phyloP scores from a whole-genome alignment of 2,888 invertebrate species.

The Habrosyne pyritoides region DNA sequence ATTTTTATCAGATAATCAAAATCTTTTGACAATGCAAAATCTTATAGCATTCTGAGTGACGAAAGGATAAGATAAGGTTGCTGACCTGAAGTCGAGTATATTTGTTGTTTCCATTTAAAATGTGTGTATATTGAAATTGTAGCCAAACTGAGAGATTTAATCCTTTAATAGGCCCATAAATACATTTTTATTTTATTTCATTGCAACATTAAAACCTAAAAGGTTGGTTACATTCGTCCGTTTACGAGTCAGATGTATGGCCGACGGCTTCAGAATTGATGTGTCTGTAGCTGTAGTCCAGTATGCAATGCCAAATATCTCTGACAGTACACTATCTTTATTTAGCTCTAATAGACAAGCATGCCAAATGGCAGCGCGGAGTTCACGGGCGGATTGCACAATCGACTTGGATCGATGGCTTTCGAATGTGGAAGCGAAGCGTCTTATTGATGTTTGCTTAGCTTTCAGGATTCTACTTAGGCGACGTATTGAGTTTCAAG shows the following conservation, averaged over 20 bases:
- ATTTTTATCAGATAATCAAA: background rate
- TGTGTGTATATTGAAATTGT: background rate
- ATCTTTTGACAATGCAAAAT: background rate
- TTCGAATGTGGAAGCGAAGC: background rate
- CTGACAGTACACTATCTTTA: conserved; percentile 41
- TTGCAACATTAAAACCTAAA: too few relatives aligned
- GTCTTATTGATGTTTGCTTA: conserved; percentile 7
- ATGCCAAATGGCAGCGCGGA: conserved; percentile 49
- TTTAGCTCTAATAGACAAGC: conserved; percentile 33
- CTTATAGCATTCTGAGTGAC: background rate
- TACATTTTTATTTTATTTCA: too few relatives aligned
- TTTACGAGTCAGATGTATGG: conserved; percentile 14
- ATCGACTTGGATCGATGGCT: conserved; percentile 17
- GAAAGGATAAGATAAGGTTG: conserved; percentile 4
- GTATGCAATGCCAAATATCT: conserved; percentile 40
- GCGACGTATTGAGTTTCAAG: background rate
- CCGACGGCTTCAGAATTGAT: conserved; percentile 27
- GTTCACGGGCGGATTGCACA: conserved; percentile 55
- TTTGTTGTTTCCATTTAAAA: background rate
- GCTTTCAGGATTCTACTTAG: conserved; percentile 9
- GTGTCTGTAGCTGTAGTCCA: conserved; percentile 17
- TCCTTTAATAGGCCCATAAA: too few relatives aligned
- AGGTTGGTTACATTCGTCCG: too few relatives aligned
- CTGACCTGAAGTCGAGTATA: background rate
- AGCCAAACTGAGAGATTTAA: background rate